Evolutionary conservation across 2,113 vertebrate species (phyloP).

Genomic region (Hippolais icterina): DNA sequence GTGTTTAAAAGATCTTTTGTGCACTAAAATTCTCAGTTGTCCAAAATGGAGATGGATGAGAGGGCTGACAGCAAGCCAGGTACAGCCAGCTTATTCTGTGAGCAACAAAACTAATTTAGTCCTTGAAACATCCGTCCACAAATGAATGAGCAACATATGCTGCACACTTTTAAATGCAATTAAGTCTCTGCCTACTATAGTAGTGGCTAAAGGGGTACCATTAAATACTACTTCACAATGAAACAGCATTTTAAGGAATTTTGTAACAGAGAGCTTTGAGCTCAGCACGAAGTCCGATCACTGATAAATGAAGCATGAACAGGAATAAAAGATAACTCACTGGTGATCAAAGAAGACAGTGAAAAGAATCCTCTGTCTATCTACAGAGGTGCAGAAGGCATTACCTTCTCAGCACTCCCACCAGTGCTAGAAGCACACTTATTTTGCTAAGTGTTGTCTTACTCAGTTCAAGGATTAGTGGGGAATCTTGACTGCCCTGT

Average conservation of each 20-base stretch:
- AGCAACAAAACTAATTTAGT: neutral
- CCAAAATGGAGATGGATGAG: neutral
- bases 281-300: rapidly evolving
- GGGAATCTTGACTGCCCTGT: conserved; percentile 36
- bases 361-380: neutral
- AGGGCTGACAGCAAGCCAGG: neutral
- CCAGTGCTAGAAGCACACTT: neutral
- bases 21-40: neutral
- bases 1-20: neutral
- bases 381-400: neutral
- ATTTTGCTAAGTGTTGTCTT: conserved; percentile 17
- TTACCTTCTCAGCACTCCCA: neutral
- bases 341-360: neutral
- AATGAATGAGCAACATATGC: neutral
- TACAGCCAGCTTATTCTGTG: neutral
- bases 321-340: neutral
- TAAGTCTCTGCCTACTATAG: neutral
- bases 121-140: neutral
- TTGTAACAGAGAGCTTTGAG: neutral
- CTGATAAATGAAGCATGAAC: neutral
- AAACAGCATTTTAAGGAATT: neutral
- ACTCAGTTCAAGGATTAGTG: conserved; percentile 27
- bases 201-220: neutral
- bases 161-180: neutral
- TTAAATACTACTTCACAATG: neutral